Conservation (phyloP, 2,113 vertebrate species). For the Salminus brasiliensis region DNA sequence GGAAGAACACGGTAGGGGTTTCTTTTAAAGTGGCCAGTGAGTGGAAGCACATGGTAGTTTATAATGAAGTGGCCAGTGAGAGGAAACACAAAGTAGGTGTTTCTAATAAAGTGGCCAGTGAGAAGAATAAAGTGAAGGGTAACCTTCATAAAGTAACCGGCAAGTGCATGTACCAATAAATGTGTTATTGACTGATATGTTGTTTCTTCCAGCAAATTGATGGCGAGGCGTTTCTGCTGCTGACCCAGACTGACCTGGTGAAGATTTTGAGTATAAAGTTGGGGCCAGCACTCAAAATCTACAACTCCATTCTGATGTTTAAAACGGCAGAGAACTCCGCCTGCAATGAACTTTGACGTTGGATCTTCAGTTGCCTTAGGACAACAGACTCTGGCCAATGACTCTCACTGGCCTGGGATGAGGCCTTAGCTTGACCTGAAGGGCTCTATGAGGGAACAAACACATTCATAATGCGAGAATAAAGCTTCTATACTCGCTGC, state of each 20-base stretch:
- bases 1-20: neutral
- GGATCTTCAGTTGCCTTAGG: neutral
- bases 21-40: neutral
- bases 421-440: neutral
- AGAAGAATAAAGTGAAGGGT: neutral
- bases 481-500: neutral
- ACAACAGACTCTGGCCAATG: too few species aligned
- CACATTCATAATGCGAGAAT: neutral
- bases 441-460: neutral
- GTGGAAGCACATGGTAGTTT: neutral
- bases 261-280: conserved; percentile 90
- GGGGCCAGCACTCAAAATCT: conserved; percentile 88
- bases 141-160: too few species aligned
- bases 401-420: neutral
- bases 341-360: conserved; percentile 82
- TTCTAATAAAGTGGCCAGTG: neutral
- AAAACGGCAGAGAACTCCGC: conserved; percentile 84
- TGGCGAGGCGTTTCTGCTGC: conserved; percentile 87
- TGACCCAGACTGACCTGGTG: conserved; percentile 88
- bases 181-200: neutral
- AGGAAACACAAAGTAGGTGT: neutral
- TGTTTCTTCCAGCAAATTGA: conserved; percentile 81
- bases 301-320: conserved; percentile 90
- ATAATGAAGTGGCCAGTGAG: neutral
- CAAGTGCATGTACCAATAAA: too few species aligned